A percentile compares a stretch with the other conserved stretches of the same genome.
These are phyloP conservation scores for Dugesia japonica DNA, from an alignment of 2,888 invertebrate genomes.

Conservation along the genomic window DNA sequence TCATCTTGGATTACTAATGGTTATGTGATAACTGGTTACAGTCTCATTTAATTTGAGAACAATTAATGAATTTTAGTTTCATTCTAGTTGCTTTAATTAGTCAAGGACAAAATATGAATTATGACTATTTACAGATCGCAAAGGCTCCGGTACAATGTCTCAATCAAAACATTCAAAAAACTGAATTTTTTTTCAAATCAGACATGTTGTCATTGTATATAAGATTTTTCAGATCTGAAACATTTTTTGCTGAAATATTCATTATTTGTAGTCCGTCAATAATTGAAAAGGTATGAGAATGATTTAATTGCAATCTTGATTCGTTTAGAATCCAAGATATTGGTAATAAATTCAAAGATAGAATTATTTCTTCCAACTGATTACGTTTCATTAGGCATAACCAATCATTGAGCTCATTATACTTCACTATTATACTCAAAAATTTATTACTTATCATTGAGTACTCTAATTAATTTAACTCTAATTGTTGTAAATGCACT, in stretches of 20 bases:
- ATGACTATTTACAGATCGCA: slow-evolving; percentile 44
- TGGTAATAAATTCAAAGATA: background rate
- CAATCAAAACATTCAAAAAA: slow-evolving; percentile 28
- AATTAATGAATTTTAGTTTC: too few relatives aligned
- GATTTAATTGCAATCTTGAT: background rate
- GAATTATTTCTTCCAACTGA: background rate
- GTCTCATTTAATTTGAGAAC: too few relatives aligned
- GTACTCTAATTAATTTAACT: too few relatives aligned
- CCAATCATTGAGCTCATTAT: background rate
- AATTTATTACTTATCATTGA: background rate
- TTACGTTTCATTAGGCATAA: background rate
- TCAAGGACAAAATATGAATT: slow-evolving; percentile 60
- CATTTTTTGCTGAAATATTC: slow-evolving; percentile 11
- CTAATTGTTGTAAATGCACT: too few relatives aligned
- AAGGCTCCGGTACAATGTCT: slow-evolving; percentile 20
- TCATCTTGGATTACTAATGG: slow-evolving; percentile 71
- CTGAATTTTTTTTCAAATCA: background rate
- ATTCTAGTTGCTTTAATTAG: too few relatives aligned
- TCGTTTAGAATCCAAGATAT: background rate
- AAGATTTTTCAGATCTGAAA: background rate
- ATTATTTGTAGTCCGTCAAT: background rate
- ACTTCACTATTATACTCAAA: background rate
- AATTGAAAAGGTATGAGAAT: background rate
- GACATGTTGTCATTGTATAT: background rate
- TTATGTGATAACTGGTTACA: slow-evolving; percentile 62